These are phyloP conservation scores for Antennarius maculatus DNA, from an alignment of 2,797 vertebrate species.

Conservation along the genomic window DNA sequence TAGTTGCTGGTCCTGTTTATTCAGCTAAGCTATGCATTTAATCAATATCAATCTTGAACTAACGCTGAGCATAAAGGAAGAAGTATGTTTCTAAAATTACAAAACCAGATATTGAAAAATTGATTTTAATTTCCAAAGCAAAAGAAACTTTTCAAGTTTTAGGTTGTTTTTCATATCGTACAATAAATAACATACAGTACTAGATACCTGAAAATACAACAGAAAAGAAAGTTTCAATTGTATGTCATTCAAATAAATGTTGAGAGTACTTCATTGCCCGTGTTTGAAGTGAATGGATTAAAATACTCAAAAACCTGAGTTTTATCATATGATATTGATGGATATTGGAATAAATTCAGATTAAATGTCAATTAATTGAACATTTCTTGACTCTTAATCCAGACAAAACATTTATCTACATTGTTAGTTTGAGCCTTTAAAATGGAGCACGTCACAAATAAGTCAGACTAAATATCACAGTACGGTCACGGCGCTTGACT, in stretches of 20 bases:
- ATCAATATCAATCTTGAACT: not conserved
- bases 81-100: not conserved
- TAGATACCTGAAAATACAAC: not conserved
- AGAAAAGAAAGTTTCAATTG: not conserved
- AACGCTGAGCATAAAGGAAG: not conserved
- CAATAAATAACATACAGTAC: not conserved
- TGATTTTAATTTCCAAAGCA: not conserved
- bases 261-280: not conserved
- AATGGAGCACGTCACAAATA: constrained; percentile 3
- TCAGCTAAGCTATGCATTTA: not conserved
- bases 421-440: not conserved
- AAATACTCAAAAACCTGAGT: not conserved
- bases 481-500: not conserved
- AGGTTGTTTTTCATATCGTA: constrained; percentile 6
- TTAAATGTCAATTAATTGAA: not conserved
- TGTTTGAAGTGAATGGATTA: not conserved
- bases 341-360: not conserved
- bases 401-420: not conserved
- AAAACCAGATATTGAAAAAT: not conserved
- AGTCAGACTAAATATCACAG: not conserved
- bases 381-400: not conserved
- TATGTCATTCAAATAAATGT: too few relatives aligned
- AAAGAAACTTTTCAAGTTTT: constrained; percentile 1
- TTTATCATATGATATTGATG: not conserved
- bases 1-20: not conserved